Conservation (phyloP, 2,113 vertebrate genomes). For the Melanostigma gelatinosum region DNA sequence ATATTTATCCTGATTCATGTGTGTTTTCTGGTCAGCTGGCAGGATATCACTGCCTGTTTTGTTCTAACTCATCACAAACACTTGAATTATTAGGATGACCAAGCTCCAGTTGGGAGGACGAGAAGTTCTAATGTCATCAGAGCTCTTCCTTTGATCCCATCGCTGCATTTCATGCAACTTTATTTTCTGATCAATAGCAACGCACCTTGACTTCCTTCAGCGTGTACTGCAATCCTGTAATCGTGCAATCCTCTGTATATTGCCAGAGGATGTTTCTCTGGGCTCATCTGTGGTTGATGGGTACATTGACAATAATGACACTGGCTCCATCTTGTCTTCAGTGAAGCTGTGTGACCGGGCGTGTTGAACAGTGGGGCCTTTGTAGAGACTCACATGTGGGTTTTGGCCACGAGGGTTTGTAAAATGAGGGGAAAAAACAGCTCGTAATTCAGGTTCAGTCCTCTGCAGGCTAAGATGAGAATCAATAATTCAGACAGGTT, state of each 20-base stretch:
- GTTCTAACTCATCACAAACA: background rate
- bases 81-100: background rate
- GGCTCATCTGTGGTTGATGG: background rate
- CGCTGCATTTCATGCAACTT: background rate
- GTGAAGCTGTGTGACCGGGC: constrained; percentile 16
- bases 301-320: background rate
- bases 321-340: constrained; percentile 20
- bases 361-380: constrained; percentile 3
- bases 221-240: too few species aligned
- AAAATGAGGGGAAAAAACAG: constrained; percentile 1
- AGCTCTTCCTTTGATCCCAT: background rate
- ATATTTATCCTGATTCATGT: background rate
- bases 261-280: constrained; percentile 13
- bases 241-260: too few species aligned
- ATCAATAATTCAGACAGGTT: constrained; percentile 63
- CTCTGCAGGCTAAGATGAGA: constrained; percentile 30
- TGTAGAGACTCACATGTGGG: constrained; percentile 1
- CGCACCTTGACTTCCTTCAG: background rate
- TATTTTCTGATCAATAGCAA: constrained; percentile 21
- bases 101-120: background rate
- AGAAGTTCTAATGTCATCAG: background rate
- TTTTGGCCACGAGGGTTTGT: constrained; percentile 5
- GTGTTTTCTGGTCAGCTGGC: background rate
- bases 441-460: constrained; percentile 33
- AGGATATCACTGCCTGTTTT: background rate